These are phyloP conservation scores for Damaliscus lunatus DNA, from an alignment of 2,113 vertebrate genomes.

Conservation along the genomic window DNA sequence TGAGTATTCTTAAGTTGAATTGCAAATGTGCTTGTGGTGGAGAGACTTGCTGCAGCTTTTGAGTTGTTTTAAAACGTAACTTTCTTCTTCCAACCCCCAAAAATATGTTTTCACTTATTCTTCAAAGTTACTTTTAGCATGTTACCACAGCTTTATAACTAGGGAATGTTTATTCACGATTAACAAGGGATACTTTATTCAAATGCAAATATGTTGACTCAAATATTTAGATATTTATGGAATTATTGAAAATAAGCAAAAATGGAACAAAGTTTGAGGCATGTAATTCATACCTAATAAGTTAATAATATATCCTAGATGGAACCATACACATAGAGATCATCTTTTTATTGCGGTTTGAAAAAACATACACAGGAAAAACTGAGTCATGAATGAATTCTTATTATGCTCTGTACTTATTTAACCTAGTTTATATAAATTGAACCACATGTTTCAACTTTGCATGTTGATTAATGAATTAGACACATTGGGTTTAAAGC, in stretches of 20 bases:
- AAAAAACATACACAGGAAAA: constrained; percentile 53
- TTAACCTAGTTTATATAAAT: constrained; percentile 67
- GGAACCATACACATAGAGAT: constrained; percentile 52
- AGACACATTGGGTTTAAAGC: constrained; percentile 9
- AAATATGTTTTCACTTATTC: constrained; percentile 74
- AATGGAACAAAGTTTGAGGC: constrained; percentile 59
- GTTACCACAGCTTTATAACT: constrained; percentile 64
- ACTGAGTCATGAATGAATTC: constrained; percentile 60
- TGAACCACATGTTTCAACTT: constrained; percentile 69
- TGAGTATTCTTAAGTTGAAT: constrained; percentile 50
- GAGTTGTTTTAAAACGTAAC: constrained; percentile 62
- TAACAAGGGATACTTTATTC: constrained; percentile 64
- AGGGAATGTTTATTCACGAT: constrained; percentile 52
- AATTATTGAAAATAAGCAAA: constrained; percentile 68
- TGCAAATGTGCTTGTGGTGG: constrained; percentile 51
- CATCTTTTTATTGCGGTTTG: constrained; percentile 71
- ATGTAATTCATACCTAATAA: constrained; percentile 71
- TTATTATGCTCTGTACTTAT: constrained; percentile 49
- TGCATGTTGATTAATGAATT: constrained; percentile 64
- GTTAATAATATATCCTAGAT: constrained; percentile 64
- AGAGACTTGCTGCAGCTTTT: constrained; percentile 34
- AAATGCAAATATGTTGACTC: constrained; percentile 66
- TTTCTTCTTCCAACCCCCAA: constrained; percentile 48
- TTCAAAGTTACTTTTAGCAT: constrained; percentile 65
- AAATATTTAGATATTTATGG: constrained; percentile 65